Conservation (phyloP, 1,140 invertebrate species). For the Stegodyphus dumicola region DNA sequence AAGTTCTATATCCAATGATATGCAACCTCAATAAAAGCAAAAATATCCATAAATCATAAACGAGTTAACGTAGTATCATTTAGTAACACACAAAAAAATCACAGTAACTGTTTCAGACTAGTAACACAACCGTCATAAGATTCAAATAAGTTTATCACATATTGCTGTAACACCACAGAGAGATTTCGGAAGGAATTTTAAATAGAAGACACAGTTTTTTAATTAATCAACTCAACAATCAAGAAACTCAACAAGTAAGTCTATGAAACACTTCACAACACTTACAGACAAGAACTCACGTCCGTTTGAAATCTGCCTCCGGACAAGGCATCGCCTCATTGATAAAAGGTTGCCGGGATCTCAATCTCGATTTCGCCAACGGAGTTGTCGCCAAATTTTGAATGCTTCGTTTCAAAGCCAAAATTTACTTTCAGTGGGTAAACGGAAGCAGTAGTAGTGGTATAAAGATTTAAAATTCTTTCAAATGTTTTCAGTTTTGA, state of each 20-base stretch:
- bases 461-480: too few species aligned
- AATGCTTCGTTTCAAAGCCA: too few species aligned
- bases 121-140: not conserved
- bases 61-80: not conserved
- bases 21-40: too few species aligned
- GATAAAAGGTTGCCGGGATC: not conserved
- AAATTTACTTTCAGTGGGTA: too few species aligned
- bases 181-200: not conserved
- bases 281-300: not conserved
- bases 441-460: too few species aligned
- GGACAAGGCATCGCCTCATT: slow-evolving; percentile 22
- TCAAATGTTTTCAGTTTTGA: too few species aligned
- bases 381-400: not conserved
- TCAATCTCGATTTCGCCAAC: not conserved
- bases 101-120: not conserved
- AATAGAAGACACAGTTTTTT: not conserved
- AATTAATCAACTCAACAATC: slow-evolving; percentile 2
- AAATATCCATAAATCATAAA: not conserved
- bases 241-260: not conserved
- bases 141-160: not conserved
- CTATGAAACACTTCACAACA: not conserved
- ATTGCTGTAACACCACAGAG: not conserved
- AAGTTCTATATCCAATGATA: too few species aligned
- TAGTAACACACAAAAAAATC: not conserved
- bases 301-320: slow-evolving; percentile 38